Base-by-base conservation (phyloP, 2,888 invertebrate genomes). In the Laspeyria flexula region DNA sequence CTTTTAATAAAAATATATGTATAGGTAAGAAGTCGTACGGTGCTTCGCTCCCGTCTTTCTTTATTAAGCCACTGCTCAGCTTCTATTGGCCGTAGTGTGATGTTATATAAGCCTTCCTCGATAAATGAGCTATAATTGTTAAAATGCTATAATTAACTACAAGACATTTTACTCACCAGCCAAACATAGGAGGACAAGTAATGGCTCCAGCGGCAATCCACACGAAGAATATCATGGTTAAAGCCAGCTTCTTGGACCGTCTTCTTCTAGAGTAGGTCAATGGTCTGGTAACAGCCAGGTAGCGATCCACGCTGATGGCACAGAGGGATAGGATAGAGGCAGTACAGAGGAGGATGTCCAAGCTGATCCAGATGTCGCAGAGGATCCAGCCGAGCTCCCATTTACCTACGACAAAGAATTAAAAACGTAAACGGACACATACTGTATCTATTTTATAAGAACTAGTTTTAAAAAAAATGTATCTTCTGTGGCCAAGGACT, bases 281-380 rank as follows among this genome's bases (percentile, higher is more conserved):
- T 0, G 99, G 99, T 75, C 97, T 96, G 35, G 98, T 98, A 47
- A 99, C 98, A 13, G 99, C 99, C 67, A 99, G 93, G 86, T 99
- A 99, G 67, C 96, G 93, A 86, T 97, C 96, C 58, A 98, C 95
- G 73, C 97, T 97, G 87, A 99, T 98, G 47, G 97, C 98, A 80
- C 98, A 98, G 55, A 98, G 93, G 69, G 98, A 98, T 27, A 98
- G 93, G 75, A 98, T 98, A 49, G 98, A 98, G 0, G 98, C 97
- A 0, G 98, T 98, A 88, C 98, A 98, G 43, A 99, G 94, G 59
- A 98, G 95, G 44, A 99, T 97, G 86, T 99, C 99, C 88, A 94
- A 94, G 71, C 97, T 98, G 61, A 98, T 96, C 99, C 98, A 99
- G 60, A 97, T 95, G 79, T 97, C 96, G 81, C 97, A 96, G 38